Evolutionary conservation across 2,113 vertebrate genomes (phyloP), one percentile per base, ranked within the genome.

Genomic region (Sula dactylatra): DNA sequence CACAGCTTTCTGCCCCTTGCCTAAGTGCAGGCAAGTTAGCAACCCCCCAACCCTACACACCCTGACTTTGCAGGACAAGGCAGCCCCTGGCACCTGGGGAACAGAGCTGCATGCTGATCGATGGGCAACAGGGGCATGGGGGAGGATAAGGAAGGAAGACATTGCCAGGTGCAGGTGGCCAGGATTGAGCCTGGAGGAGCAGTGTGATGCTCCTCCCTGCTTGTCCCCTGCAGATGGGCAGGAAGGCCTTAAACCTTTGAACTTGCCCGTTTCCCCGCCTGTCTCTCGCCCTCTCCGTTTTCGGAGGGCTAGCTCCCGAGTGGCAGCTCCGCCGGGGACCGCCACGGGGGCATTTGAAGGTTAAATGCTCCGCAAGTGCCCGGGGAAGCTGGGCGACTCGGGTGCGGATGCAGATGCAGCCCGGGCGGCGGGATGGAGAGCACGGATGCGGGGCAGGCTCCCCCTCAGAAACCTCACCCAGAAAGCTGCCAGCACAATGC

Each of bases 341-440:
- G 38, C 84, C 31, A 31, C 76, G 58, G 94, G 96, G 96, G 67
- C 89, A 74, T 97, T 94, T 97, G 93, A 97, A 97, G 96, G 96
- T 96, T 91, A 97, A 92, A 47, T 15, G 25, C 59, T n/a, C 42
- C 8, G 34, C 59, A 45, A 73, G 40, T 29, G 58, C 64, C 25
- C 9, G 5, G 40, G 36, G 6, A 81, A 58, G 61, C 29, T 3
- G 47, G 8, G 67, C 17, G 24, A 40, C 40, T 18, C 7, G 34
- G 14, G 11, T 42, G 82, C 26, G 7, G 32, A 71, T n/a, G 86
- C 66, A 38, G 91, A 71, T 32, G 86, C 66, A 38, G 91, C 50
- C 56, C 9, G 9, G 22, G 25, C 4, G 8, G 59, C 10, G 6
- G 55, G 32, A 59, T 10, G 38, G 13, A 44, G 44, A 45, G 20